Base-by-base conservation (phyloP, 1,140 invertebrate species). In the Ptiloglossa arizonensis region DNA sequence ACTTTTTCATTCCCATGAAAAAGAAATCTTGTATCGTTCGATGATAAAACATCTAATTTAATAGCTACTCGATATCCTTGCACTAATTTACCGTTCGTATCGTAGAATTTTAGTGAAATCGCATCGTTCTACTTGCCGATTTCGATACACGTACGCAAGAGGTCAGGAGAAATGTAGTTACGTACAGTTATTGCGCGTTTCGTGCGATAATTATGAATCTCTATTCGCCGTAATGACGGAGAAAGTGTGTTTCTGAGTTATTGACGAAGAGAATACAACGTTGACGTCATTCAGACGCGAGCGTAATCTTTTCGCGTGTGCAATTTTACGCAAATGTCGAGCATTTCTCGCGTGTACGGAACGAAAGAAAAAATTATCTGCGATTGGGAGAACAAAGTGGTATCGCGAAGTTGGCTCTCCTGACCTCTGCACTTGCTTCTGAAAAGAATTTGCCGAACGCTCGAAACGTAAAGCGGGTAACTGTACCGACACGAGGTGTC, bases 401-500 rank as follows among this genome's bases (percentile, higher is more conserved):
- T 5, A 19, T 38, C 6, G n/a, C n/a, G 17, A 32, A 27, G 38
- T 66, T 22, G 11, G 1, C 8, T 41, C 5, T 41, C 22, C 32
- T 41, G 24, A 68, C 22, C 27, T 48, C 15, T 27, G 17, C 41
- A n/a, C n/a, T 32, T 32, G 27, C 1, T 38, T 52, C 13, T 15
- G 22, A 15, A 44, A 75, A 44, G 71, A 66, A 68, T 68, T 75
- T 32, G n/a, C 35, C 19, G 50, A 29, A 52, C 32, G 35, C 8
- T 17, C 15, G 19, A 68, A 41, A 6, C 27, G 56, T 44, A 35
- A 71, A 77, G 17, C 29, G 52, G 44, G 76, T 77, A 80, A 78
- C 79, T 80, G 79, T 80, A 78, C 72, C 72, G 63, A 63, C 46
- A 35, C 54, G 46, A 81, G 50, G 57, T 69, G 52, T 76, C 35